These are phyloP conservation scores for Agonum fuliginosum DNA, from an alignment of 2,888 invertebrate species.

Conservation along the genomic window DNA sequence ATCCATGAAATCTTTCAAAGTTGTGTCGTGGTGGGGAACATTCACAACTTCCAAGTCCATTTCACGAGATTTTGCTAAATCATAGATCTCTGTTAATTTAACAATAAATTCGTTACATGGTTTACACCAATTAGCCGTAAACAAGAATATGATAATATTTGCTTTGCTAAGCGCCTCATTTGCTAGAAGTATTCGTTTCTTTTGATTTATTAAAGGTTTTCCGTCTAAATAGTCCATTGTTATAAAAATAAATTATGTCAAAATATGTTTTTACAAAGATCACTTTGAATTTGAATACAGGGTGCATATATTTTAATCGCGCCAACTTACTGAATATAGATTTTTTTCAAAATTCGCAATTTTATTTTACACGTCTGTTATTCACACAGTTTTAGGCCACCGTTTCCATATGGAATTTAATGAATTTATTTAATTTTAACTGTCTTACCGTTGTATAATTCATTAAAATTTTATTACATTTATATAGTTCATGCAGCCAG, in stretches of 20 bases:
- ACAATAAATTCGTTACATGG: slow-evolving; percentile 64
- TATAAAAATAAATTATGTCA: background rate
- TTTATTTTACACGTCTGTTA: too few relatives aligned
- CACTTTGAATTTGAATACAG: too few relatives aligned
- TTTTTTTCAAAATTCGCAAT: too few relatives aligned
- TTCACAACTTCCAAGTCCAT: slow-evolving; percentile 65
- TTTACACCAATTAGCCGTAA: slow-evolving; percentile 65
- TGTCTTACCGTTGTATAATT: too few relatives aligned
- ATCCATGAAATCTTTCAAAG: slow-evolving; percentile 62
- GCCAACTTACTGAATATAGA: too few relatives aligned
- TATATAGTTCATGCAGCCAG: too few relatives aligned
- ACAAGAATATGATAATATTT: slow-evolving; percentile 65
- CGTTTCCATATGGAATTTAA: too few relatives aligned
- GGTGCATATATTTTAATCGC: too few relatives aligned
- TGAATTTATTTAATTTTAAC: too few relatives aligned
- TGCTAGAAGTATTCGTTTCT: slow-evolving; percentile 61
- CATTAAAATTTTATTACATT: too few relatives aligned
- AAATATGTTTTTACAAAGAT: too few relatives aligned
- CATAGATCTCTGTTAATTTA: slow-evolving; percentile 65
- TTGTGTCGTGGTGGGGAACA: slow-evolving; percentile 64
- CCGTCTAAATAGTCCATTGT: slow-evolving; percentile 63
- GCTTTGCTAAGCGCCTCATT: slow-evolving; percentile 63
- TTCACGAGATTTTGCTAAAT: slow-evolving; percentile 63
- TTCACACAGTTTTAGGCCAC: too few relatives aligned
- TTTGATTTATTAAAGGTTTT: slow-evolving; percentile 63